Evolutionary conservation across 2,888 invertebrate species (phyloP), one percentile per base, ranked within the genome.

Genomic region (Dendrolimus pini): DNA sequence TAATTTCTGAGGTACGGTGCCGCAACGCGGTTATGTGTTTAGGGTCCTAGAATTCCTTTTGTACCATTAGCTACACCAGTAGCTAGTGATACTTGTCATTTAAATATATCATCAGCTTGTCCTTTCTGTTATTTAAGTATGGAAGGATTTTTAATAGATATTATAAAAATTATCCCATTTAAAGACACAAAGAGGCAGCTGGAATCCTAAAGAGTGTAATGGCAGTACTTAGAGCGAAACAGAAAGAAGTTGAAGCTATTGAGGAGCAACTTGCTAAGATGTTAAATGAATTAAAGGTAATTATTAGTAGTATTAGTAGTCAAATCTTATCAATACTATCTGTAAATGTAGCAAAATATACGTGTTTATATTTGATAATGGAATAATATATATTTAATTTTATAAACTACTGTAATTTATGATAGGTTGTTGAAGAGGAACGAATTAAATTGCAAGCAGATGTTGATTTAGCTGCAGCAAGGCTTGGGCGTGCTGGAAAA

Each of bases 401-500:
- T 54, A 54, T 41, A 54, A 13, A 12, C 9, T n/a, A 13, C 41
- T n/a, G 12, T 13, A 30, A 10, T 42, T 57, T 18, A 2, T 6
- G 54, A 1, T 85, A 93, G 70, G 91, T 93, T 14, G 94, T 95
- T 63, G 94, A 96, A 64, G 92, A 92, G 12, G 95, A 95, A 58
- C 91, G 96, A n/a, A 85, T 92, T 1, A 96, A 95, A 75, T 94
- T 97, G 69, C 94, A 95, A 70, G 93, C 93, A 12, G 94, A 94
- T 47, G 96, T 97, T 61, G 94, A 94, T 65, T 79, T 96, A 55
- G 96, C 96, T 0, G 94, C 95, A 8, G 94, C 94, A 0, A 92
- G 98, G 55, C 88, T 98, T 14, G 93, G 93, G 62, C 92, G 97
- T 59, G 97, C 98, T 0, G 96, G 96, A 1, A 93, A 96, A 63